phyloP scores from a whole-genome alignment of 1,140 invertebrate species.

The Papilio glaucus region DNA sequence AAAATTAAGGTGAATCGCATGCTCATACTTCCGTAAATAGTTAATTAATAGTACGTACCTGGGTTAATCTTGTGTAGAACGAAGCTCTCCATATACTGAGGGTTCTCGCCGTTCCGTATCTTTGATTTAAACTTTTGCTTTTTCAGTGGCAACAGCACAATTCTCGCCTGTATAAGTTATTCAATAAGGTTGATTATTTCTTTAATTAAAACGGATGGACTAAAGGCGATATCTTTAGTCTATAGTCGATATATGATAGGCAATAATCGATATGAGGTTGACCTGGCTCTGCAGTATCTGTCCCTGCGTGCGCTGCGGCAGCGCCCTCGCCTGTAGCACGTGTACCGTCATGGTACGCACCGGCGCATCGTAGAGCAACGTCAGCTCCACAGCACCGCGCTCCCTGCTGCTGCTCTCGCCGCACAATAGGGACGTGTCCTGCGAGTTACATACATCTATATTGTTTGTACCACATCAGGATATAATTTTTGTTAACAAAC shows the following conservation, averaged over 20 bases:
- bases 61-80: slow-evolving; percentile 95
- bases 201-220: no score
- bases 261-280: slow-evolving; percentile 35
- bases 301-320: slow-evolving; percentile 89
- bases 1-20: no score
- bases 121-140: slow-evolving; percentile 97
- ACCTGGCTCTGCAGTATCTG: slow-evolving; percentile 92
- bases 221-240: no score
- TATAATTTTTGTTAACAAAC: no score
- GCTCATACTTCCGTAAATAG: no score
- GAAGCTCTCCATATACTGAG: slow-evolving; percentile 96
- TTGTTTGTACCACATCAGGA: no score
- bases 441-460: neutral
- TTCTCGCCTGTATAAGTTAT: slow-evolving; percentile 86
- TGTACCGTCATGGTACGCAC: slow-evolving; percentile 95
- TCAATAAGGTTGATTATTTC: neutral
- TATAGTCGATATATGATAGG: no score
- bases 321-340: slow-evolving; percentile 92
- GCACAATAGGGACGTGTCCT: slow-evolving; percentile 75
- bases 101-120: slow-evolving; percentile 93
- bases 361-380: slow-evolving; percentile 94
- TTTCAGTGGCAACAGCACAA: slow-evolving; percentile 94
- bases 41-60: slow-evolving; percentile 85
- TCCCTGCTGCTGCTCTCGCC: slow-evolving; percentile 59
- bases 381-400: slow-evolving; percentile 89